These are phyloP conservation scores for Enteromius argenteus DNA, from an alignment of 2,797 vertebrate species.

Conservation along the genomic window DNA sequence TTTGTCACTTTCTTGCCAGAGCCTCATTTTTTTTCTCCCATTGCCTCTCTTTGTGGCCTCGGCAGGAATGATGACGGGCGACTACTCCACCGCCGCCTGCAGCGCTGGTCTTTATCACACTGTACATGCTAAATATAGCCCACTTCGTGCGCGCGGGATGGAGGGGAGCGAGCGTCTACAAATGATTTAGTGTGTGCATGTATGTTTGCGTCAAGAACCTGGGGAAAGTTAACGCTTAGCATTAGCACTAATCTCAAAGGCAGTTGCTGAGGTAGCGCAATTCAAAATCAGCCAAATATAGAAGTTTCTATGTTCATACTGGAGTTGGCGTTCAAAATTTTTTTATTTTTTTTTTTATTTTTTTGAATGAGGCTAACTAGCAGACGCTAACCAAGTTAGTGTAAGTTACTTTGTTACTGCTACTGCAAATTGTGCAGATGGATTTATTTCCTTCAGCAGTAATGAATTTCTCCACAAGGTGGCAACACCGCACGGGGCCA, in stretches of 20 bases:
- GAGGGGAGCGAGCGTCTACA: conserved; percentile 9
- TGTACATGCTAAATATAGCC: conserved; percentile 56
- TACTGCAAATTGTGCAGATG: not conserved
- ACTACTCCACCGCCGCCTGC: conserved; percentile 42
- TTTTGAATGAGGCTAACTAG: not conserved
- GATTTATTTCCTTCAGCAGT: not conserved
- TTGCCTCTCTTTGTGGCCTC: conserved; percentile 32
- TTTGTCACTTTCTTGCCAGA: conserved; percentile 48
- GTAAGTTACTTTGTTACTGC: not conserved
- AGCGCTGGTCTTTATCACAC: conserved; percentile 51
- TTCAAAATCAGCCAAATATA: not conserved
- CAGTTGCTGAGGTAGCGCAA: not conserved
- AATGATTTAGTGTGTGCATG: conserved; percentile 37
- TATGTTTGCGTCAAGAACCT: conserved; percentile 32
- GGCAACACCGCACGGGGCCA: not conserved
- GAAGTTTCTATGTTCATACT: not conserved
- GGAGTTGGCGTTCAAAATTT: not conserved
- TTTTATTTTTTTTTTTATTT: too few relatives aligned
- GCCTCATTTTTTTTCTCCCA: conserved; percentile 46
- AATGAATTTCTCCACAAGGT: conserved; percentile 1
- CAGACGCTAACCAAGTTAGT: not conserved
- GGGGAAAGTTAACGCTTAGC: not conserved
- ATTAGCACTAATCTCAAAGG: conserved; percentile 12
- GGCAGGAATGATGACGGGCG: conserved; percentile 40
- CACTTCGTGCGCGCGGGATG: conserved; percentile 1